A percentile compares a stretch with the other conserved stretches of the same genome.
Evolutionary conservation across 1,140 invertebrate genomes (phyloP).

Genomic region (Diorhabda carinulata): DNA sequence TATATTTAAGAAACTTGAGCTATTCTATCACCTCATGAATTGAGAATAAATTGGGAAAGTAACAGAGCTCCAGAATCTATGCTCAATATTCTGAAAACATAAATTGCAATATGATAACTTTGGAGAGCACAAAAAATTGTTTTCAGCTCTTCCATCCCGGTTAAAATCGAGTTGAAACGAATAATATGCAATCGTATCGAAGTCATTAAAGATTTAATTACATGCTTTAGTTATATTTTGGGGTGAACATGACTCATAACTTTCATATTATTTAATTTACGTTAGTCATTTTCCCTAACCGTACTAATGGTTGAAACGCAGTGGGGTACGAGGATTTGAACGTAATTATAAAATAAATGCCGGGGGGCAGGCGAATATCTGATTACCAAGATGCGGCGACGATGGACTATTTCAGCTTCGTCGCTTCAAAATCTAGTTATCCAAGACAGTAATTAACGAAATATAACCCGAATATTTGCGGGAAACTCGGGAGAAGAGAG

Average conservation of each 20-base stretch:
- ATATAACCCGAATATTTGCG: slow-evolving; percentile 16
- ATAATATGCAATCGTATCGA: too few species aligned
- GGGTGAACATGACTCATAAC: not conserved
- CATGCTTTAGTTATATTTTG: not conserved
- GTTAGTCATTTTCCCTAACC: not conserved
- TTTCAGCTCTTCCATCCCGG: too few species aligned
- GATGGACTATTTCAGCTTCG: slow-evolving; percentile 36
- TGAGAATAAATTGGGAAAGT: too few species aligned
- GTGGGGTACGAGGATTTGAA: slow-evolving; percentile 24
- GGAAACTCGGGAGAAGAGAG: not conserved
- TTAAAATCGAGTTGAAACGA: too few species aligned
- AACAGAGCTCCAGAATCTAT: too few species aligned
- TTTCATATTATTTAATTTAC: not conserved
- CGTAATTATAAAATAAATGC: slow-evolving; percentile 43
- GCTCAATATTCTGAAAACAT: too few species aligned
- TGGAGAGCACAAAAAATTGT: too few species aligned
- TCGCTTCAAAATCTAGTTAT: slow-evolving; percentile 33
- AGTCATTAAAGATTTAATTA: too few species aligned
- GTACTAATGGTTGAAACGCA: not conserved
- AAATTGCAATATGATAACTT: too few species aligned
- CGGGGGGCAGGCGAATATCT: slow-evolving; percentile 41
- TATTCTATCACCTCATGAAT: too few species aligned
- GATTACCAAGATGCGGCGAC: slow-evolving; percentile 37
- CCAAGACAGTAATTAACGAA: slow-evolving; percentile 31
- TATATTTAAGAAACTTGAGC: too few species aligned